phyloP scores from a whole-genome alignment of 2,888 invertebrate genomes.

The Trichopria drosophilae region DNA sequence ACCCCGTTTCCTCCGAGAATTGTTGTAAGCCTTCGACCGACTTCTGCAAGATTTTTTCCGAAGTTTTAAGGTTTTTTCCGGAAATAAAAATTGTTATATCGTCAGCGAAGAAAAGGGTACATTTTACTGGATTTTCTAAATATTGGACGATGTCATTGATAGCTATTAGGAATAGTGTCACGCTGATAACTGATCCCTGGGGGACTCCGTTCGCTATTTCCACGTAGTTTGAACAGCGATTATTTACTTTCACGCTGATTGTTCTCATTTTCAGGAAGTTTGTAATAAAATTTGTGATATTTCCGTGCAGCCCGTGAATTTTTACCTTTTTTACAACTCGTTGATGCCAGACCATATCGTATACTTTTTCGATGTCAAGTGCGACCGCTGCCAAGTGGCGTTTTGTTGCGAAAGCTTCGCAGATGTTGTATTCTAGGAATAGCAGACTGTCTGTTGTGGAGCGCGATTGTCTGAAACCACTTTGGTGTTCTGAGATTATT shows the following conservation, averaged over 20 bases:
- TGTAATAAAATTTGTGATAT: constrained; percentile 13
- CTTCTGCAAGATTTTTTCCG: constrained; percentile 24
- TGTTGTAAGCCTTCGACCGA: constrained; percentile 22
- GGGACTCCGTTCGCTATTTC: constrained; percentile 28
- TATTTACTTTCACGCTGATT: constrained; percentile 19
- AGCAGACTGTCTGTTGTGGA: too few relatives aligned
- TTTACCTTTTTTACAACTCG: constrained; percentile 21
- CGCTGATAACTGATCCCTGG: constrained; percentile 31
- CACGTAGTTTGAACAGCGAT: constrained; percentile 5
- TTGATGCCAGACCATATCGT: constrained; percentile 31
- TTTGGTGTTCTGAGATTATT: too few relatives aligned
- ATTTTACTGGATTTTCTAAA: too few relatives aligned
- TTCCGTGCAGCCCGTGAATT: constrained; percentile 15
- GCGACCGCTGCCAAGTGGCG: constrained; percentile 12
- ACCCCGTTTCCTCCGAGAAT: constrained; percentile 27
- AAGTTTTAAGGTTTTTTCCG: constrained; percentile 23
- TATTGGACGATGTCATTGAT: too few relatives aligned
- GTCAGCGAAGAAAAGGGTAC: too few relatives aligned
- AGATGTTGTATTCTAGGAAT: neutral
- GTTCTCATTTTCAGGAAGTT: constrained; percentile 29
- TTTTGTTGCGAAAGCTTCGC: constrained; percentile 12
- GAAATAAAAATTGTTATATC: constrained; percentile 9
- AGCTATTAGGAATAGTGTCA: constrained; percentile 31
- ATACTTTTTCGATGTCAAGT: too few relatives aligned
- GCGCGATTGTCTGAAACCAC: constrained; percentile 26